Conservation (phyloP, 1,140 invertebrate genomes). For the Drosophila melanica region DNA sequence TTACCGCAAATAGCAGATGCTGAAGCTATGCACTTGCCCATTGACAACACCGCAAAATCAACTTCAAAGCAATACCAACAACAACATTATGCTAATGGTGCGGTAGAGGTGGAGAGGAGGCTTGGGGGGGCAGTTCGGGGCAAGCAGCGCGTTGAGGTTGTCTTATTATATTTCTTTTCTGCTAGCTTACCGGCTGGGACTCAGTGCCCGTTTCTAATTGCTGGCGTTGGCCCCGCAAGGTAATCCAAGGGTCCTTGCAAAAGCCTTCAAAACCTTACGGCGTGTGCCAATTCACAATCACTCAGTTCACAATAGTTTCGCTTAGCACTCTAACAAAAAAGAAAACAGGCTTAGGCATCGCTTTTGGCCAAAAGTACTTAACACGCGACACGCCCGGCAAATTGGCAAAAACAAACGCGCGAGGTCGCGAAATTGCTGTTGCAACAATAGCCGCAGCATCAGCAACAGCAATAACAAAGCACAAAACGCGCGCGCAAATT, state of each 20-base stretch:
- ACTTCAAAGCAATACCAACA: slow-evolving; percentile 24
- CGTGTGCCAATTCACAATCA: slow-evolving; percentile 25
- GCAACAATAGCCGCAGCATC: not conserved
- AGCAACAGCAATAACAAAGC: slow-evolving; percentile 11
- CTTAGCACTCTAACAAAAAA: slow-evolving; percentile 18
- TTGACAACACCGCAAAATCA: slow-evolving; percentile 16
- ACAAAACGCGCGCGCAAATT: slow-evolving; percentile 20
- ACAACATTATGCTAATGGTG: no score
- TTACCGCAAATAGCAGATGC: not conserved
- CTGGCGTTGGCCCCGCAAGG: slow-evolving; percentile 55
- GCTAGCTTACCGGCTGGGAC: slow-evolving; percentile 12
- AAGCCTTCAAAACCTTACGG: slow-evolving; percentile 34
- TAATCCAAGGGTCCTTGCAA: slow-evolving; percentile 80
- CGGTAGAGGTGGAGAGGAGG: not conserved
- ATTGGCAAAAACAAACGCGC: not conserved
- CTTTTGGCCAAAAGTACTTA: not conserved
- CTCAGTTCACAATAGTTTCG: slow-evolving; percentile 32
- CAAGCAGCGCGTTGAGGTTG: not conserved
- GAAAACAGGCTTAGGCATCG: slow-evolving; percentile 2
- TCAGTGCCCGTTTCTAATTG: not conserved
- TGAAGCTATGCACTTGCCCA: slow-evolving; percentile 9
- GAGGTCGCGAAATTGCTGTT: not conserved
- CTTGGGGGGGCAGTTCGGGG: not conserved
- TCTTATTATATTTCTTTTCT: no score
- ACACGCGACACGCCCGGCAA: slow-evolving; percentile 39